phyloP scores from a whole-genome alignment of 2,888 invertebrate species.

The Ichneumoninae sp. region DNA sequence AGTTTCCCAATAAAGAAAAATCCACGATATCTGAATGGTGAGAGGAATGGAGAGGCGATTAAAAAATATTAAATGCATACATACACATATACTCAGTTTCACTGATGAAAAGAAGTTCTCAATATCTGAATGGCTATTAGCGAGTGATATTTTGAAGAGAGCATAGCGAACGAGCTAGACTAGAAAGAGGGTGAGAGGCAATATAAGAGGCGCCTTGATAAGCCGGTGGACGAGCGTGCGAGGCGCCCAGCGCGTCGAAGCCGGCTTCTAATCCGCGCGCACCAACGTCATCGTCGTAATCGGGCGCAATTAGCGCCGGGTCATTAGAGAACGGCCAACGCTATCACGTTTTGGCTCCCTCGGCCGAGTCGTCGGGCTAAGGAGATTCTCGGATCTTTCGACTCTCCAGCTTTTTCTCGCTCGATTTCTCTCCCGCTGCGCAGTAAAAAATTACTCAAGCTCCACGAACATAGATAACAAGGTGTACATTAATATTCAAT shows the following conservation, averaged over 20 bases:
- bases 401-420: not conserved
- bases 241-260: not conserved
- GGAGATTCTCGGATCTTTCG: not conserved
- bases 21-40: too few relatives aligned
- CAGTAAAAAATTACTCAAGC: not conserved
- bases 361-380: not conserved
- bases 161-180: not conserved
- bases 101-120: not conserved
- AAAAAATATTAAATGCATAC: not conserved
- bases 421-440: not conserved
- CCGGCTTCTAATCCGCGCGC: conserved; percentile 17
- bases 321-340: conserved; percentile 60
- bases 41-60: not conserved
- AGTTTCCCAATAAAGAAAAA: too few relatives aligned
- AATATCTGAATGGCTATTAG: not conserved
- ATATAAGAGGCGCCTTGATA: conserved; percentile 21
- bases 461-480: not conserved
- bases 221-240: not conserved
- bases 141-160: not conserved
- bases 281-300: conserved; percentile 64
- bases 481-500: not conserved
- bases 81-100: too few relatives aligned
- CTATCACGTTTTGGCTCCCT: conserved; percentile 23
- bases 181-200: conserved; percentile 5
- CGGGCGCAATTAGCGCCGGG: conserved; percentile 65